Evolutionary conservation across 53 echinoderm and acorn worm species (phyloP), one percentile per base, ranked within the genome.

Genomic region (Mesocentrotus franciscanus): DNA sequence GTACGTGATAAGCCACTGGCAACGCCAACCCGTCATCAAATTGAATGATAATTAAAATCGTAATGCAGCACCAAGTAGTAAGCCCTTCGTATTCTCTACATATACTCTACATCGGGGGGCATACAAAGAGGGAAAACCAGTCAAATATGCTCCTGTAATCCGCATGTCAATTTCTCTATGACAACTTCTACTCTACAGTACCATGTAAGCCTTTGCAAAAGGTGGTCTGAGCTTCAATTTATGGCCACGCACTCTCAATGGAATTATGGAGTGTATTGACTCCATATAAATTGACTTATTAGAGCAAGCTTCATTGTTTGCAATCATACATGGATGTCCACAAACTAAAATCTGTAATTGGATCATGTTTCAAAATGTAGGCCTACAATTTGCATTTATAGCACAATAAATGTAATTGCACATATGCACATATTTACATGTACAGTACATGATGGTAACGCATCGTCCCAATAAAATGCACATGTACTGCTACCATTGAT

Each of bases 41-140:
- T 92, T 92, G 92, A 92, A 92, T 92, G 74, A 92, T 92, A 72
- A 92, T 92, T 92, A 92, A 92, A 92, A 71, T 92, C 74, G 92
- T 92, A 92, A 71, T 92, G 57, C 92, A 72, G 71, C 56, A 92
- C 92, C 74, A 92, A 72, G 64, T 26, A 56, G 49, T 33, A 71
- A 92, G 92, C 92, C 22, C 74, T 74, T 22, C 92, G 24, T 39
- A 66, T 66, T 91, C 66, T 61, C 91, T 22, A 66, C 35, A 35
- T 91, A 91, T 36, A 14, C 64, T 29, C 1, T 84, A 84, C 18
- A 32, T 60, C 60, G 61, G 66, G 85, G 91, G 91, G 68, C 91
- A 61, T 35, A 36, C 91, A 33, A 91, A 87, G 87, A 87, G 87
- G 87, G 87, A 57, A 64, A 87, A 87, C 57, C 87, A 57, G 87